Conservation (phyloP, 1,140 invertebrate genomes). For the Drosophila ambigua region DNA sequence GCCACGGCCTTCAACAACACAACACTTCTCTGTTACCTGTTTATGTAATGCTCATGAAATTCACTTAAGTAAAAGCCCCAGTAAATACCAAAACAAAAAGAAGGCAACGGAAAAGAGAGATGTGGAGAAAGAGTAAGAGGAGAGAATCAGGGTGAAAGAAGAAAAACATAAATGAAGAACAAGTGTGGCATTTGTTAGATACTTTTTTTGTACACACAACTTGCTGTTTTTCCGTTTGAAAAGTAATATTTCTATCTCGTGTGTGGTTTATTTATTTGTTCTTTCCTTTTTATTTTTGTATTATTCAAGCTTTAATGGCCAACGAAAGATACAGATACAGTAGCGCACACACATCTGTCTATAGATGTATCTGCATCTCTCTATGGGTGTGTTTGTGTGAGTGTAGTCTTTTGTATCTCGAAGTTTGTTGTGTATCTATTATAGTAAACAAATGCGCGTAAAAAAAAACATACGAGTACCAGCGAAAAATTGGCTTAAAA, state of each 20-base stretch:
- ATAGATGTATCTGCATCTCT: neutral
- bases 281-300: slow-evolving; percentile 55
- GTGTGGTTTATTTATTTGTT: slow-evolving; percentile 39
- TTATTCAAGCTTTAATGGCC: slow-evolving; percentile 70
- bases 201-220: slow-evolving; percentile 45
- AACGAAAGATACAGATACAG: slow-evolving; percentile 38
- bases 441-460: slow-evolving; percentile 77
- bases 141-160: neutral
- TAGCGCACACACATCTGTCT: slow-evolving; percentile 1
- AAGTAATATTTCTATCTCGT: slow-evolving; percentile 17
- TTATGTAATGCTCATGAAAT: slow-evolving; percentile 70
- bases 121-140: too few relatives aligned
- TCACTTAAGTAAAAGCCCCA: slow-evolving; percentile 59
- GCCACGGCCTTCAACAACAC: too few relatives aligned
- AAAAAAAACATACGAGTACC: slow-evolving; percentile 47
- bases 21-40: slow-evolving; percentile 34
- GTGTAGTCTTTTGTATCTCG: slow-evolving; percentile 52
- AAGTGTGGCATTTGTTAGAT: slow-evolving; percentile 60
- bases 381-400: slow-evolving; percentile 7
- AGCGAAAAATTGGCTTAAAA: slow-evolving; percentile 55
- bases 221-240: slow-evolving; percentile 23
- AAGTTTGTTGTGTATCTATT: slow-evolving; percentile 65
- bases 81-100: slow-evolving; percentile 54
- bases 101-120: slow-evolving; percentile 3
- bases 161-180: slow-evolving; percentile 20